phyloP scores from a whole-genome alignment of 2,113 vertebrate species.

The Crotophaga sulcirostris region DNA sequence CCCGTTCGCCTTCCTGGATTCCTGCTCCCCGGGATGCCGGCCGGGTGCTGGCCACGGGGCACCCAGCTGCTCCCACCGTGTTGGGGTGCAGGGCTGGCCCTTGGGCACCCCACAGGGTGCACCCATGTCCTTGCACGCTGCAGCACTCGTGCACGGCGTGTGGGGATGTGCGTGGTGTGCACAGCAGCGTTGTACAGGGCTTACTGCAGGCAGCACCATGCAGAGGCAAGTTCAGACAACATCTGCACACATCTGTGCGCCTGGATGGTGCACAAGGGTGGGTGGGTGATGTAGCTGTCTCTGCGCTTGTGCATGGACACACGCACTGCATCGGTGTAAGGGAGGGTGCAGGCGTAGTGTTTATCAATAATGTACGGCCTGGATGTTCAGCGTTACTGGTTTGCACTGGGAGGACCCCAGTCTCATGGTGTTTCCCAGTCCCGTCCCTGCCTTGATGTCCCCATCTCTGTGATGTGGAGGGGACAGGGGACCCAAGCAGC shows the following conservation, averaged over 20 bases:
- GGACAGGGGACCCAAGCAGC: not conserved
- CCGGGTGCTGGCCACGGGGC: not conserved
- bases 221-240: not conserved
- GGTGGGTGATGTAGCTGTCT: rapidly evolving
- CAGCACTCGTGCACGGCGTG: rapidly evolving
- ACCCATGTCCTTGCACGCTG: rapidly evolving
- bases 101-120: not conserved
- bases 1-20: constrained; percentile 64
- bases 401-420: not conserved
- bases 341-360: rapidly evolving
- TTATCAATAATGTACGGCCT: rapidly evolving
- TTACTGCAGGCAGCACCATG: not conserved
- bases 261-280: not conserved
- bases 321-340: rapidly evolving
- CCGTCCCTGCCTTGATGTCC: not conserved
- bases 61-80: not conserved
- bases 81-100: not conserved
- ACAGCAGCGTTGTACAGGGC: not conserved
- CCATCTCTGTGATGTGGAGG: not conserved
- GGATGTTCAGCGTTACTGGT: not conserved
- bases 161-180: not conserved
- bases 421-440: rapidly evolving
- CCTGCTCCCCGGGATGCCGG: not conserved
- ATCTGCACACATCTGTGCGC: not conserved
- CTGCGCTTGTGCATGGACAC: rapidly evolving